Percentiles rank a stretch among this genome's conserved stretches.
Conservation (phyloP, 2,113 vertebrate species). For the Mesembrinibis cayennensis region DNA sequence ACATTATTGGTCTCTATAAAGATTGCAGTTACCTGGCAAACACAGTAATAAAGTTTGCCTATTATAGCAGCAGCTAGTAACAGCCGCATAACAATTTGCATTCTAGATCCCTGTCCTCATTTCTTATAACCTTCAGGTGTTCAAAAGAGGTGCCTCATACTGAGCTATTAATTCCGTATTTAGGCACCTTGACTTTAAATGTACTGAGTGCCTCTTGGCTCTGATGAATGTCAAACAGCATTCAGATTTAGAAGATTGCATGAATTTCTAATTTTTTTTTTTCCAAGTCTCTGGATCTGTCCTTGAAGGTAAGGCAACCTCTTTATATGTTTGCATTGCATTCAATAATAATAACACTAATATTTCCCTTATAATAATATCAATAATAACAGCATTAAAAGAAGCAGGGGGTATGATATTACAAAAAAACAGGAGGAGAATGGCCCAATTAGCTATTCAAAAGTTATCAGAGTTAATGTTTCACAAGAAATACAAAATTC, state of each 20-base stretch:
- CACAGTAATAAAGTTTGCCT: conserved; percentile 10
- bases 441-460: not conserved
- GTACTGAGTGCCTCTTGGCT: conserved; percentile 29
- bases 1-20: not conserved
- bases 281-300: not conserved
- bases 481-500: not conserved
- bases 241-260: not conserved
- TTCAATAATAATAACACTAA: not conserved
- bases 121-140: conserved; percentile 64
- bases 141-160: conserved; percentile 46
- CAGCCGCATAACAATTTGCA: conserved; percentile 5
- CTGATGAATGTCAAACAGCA: conserved; percentile 43
- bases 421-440: not conserved
- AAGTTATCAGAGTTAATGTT: not conserved
- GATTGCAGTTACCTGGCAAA: not conserved
- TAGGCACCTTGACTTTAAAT: conserved; percentile 54
- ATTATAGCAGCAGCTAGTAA: not conserved
- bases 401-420: not conserved
- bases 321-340: not conserved
- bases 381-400: not conserved
- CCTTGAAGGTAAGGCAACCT: not conserved
- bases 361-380: not conserved
- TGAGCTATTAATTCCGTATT: conserved; percentile 57
- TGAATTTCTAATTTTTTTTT: not conserved
- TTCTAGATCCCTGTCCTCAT: conserved; percentile 5